Percentiles rank a stretch among this genome's conserved stretches.
Evolutionary conservation across 2,113 vertebrate species (phyloP).

Genomic region (Pseudorectes ferrugineus): DNA sequence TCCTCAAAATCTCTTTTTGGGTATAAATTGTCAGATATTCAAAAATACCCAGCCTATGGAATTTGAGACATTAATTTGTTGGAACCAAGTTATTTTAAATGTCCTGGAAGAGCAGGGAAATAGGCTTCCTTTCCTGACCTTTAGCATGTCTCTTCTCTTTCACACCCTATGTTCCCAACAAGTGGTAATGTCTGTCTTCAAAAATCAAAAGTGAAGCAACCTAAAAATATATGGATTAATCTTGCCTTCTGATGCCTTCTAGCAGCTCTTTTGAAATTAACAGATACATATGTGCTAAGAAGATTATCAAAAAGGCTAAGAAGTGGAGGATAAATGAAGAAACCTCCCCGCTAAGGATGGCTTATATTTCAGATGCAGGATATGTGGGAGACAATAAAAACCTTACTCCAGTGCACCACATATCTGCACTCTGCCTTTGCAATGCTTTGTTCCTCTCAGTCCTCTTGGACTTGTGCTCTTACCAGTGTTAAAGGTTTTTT

Average conservation of each 20-base stretch:
- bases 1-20: neutral
- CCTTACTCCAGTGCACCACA: neutral
- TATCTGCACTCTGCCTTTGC: neutral
- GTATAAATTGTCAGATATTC: neutral
- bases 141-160: neutral
- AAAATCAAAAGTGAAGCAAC: neutral
- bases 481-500: neutral
- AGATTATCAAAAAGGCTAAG: neutral
- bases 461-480: neutral
- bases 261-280: neutral
- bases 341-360: neutral
- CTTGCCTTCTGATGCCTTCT: neutral
- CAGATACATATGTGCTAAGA: neutral
- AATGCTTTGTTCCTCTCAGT: neutral
- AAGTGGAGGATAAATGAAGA: neutral
- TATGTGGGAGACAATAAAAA: neutral
- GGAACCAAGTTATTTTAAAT: neutral
- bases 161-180: neutral
- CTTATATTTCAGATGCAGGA: neutral
- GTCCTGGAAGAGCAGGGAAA: neutral
- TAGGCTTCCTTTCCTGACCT: neutral
- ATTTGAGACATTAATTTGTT: neutral
- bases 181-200: neutral
- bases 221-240: neutral
- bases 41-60: neutral